A percentile compares a stretch with the other conserved stretches of the same genome.
Evolutionary conservation across 1,140 invertebrate species (phyloP).

Genomic region (Colletes latitarsis): DNA sequence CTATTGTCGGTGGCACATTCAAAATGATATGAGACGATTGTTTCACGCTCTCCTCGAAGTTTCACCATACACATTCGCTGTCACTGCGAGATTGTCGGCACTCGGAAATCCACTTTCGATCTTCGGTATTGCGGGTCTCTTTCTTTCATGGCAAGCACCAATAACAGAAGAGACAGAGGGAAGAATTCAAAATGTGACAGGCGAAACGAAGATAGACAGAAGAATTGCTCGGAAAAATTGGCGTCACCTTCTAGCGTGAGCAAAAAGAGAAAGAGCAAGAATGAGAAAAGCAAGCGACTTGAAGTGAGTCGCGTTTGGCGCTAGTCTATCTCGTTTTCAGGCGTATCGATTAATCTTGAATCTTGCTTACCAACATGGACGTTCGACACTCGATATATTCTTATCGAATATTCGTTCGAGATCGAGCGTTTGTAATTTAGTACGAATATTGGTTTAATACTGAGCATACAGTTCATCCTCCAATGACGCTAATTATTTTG

Average conservation of each 20-base stretch:
- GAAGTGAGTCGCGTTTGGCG: neutral
- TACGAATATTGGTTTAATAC: no score
- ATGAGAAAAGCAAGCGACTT: conserved; percentile 4
- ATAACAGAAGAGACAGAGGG: neutral
- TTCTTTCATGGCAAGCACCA: neutral
- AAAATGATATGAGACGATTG: neutral
- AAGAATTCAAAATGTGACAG: neutral
- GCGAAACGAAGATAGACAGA: neutral
- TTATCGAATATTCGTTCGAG: neutral
- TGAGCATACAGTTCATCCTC: no score
- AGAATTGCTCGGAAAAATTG: neutral
- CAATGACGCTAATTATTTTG: no score
- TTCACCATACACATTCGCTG: neutral
- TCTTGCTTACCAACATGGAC: neutral
- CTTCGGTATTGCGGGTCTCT: neutral
- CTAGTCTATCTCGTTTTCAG: neutral
- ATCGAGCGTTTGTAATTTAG: no score
- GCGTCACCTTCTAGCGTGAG: conserved; percentile 10
- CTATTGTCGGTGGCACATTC: neutral
- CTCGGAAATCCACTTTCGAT: neutral
- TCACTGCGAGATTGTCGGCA: conserved; percentile 22
- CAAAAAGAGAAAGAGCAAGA: conserved; percentile 32
- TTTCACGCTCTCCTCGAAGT: conserved; percentile 23
- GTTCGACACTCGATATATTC: neutral
- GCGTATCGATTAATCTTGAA: conserved; percentile 22